Evolutionary conservation across 2,113 vertebrate species (phyloP).

Genomic region (Tonatia bakeri): DNA sequence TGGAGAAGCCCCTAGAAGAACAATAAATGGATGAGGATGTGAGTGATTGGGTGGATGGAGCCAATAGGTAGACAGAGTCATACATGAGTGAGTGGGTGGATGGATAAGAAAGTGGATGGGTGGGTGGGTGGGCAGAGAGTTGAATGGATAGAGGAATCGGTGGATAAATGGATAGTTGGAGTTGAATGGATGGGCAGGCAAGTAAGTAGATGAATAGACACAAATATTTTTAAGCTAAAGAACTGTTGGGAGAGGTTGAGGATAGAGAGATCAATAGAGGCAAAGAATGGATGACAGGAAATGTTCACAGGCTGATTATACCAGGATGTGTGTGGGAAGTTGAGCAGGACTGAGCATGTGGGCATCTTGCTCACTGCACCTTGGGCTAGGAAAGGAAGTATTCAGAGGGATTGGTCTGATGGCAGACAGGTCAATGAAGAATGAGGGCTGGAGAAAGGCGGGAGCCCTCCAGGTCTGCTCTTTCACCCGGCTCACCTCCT

Average conservation of each 20-base stretch:
- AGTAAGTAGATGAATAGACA: neutral
- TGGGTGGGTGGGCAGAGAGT: neutral
- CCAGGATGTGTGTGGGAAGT: neutral
- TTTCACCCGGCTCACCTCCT: slow-evolving; percentile 70
- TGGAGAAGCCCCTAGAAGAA: neutral
- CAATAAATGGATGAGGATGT: neutral
- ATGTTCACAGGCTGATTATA: neutral
- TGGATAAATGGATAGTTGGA: neutral
- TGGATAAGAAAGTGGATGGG: neutral
- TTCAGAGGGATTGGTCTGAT: neutral
- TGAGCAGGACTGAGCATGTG: neutral
- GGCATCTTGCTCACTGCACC: neutral
- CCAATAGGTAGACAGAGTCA: neutral
- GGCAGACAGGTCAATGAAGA: neutral
- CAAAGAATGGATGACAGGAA: neutral
- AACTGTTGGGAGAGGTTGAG: neutral
- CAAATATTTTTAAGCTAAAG: neutral
- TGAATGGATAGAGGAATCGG: neutral
- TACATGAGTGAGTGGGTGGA: neutral
- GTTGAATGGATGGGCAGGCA: neutral
- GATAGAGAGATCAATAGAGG: neutral
- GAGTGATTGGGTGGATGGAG: neutral
- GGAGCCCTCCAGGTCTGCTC: neutral
- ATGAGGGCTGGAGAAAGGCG: neutral
- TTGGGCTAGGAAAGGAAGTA: neutral